A percentile compares a stretch with the other conserved stretches of the same genome.
Conservation (phyloP, 2,888 invertebrate species). For the Cephus sareptanus region DNA sequence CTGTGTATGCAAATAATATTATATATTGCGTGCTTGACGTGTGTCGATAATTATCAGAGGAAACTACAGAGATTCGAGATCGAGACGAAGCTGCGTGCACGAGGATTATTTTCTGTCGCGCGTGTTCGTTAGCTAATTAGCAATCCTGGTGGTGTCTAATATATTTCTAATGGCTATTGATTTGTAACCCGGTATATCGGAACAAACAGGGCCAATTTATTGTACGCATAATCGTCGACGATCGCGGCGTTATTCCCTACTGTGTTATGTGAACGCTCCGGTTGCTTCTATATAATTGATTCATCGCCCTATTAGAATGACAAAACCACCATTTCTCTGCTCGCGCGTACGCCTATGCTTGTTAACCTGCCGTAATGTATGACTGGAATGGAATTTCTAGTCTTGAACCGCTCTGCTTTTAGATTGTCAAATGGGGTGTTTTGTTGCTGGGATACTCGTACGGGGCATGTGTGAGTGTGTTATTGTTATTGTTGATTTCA, state of each 20-base stretch:
- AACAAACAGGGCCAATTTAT: conserved; percentile 46
- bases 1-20: background rate
- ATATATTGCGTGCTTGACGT: background rate
- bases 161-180: background rate
- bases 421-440: background rate
- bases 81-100: background rate
- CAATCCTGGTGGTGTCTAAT: background rate
- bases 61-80: background rate
- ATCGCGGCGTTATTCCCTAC: conserved; percentile 55
- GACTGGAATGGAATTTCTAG: background rate
- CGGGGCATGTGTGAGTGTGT: background rate
- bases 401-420: background rate
- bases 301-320: conserved; percentile 60
- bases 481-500: background rate
- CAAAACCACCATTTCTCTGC: conserved; percentile 52
- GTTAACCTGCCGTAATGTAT: background rate
- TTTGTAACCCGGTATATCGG: background rate
- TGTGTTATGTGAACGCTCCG: conserved; percentile 49
- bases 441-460: background rate
- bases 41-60: background rate
- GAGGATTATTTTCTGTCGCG: background rate
- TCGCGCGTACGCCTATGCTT: conserved; percentile 33
- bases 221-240: conserved; percentile 58
- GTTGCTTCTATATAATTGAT: conserved; percentile 60
- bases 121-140: background rate